Evolutionary conservation across 1,140 invertebrate genomes (phyloP), one percentile per base, ranked within the genome.

Genomic region (Drosophila nikananu): DNA sequence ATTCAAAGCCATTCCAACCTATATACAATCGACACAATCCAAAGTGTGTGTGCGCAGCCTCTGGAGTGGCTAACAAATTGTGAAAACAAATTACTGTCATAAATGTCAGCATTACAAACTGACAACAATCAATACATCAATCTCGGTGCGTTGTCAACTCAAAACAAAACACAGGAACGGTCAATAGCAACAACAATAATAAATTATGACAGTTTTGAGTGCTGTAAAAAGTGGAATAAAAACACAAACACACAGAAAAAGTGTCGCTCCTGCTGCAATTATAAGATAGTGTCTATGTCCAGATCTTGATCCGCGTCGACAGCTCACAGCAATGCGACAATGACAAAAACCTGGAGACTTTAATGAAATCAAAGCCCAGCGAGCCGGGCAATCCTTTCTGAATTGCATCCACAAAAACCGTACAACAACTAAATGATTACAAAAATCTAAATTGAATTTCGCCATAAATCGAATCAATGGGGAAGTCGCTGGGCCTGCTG

Each of bases 361-460:
- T 81, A 89, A 89, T 84, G 73, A 87, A 83, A 89, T 86, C 67
- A 86, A 86, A 64, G 83, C 70, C 61, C 80, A 70, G 55, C 54
- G 44, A 67, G 21, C 64, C 61, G 76, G 79, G 71, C 76, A 83
- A 70, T 80, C 51, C 67, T 9, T 44, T 15, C 27, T 54, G 46
- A 46, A 27, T 30, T 37, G 52, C 42, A 59, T 41, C 41, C 68
- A 61, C 58, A 87, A 75, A 62, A 62, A 54, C 55, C 37, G 60
- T 80, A 90, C 78, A 89, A 86, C 81, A 89, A 86, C 81, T 90
- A 89, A 90, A 90, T 89, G 86, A 90, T 89, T 77, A 57, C 75
- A 90, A 89, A 89, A 89, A 90, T 90, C 86, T 86, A 90, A 89
- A 90, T 90, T 90, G 86, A 86, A 89, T 86, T 89, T 89, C 51